Percentiles rank a stretch among this genome's conserved stretches.
Evolutionary conservation across 2,113 vertebrate species (phyloP).

Genomic region (Prunella fulvescens): DNA sequence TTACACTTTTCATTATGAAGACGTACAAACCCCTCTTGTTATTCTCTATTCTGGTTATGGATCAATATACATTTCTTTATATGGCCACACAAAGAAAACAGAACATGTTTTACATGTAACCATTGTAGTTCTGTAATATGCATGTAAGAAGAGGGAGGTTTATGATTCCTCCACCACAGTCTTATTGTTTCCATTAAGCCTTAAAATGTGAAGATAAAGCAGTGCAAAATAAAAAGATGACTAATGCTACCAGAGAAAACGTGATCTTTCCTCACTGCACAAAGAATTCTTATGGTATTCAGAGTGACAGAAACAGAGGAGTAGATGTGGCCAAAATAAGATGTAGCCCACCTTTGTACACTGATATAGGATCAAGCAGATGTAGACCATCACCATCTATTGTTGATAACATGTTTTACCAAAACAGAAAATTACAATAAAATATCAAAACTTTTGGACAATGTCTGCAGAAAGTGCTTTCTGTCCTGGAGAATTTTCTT

Average conservation of each 20-base stretch:
- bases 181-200: not conserved
- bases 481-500: not conserved
- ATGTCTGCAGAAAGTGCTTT: not conserved
- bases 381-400: not conserved
- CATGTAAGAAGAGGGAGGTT: not conserved
- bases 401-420: not conserved
- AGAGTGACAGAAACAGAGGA: not conserved
- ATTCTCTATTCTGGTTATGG: not conserved
- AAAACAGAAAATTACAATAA: not conserved
- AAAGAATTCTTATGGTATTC: not conserved
- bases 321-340: not conserved
- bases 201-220: not conserved
- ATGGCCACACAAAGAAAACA: not conserved
- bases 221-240: not conserved
- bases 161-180: not conserved
- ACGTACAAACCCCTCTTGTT: rapidly evolving
- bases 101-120: not conserved
- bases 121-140: not conserved
- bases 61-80: not conserved
- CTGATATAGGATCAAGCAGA: not conserved
- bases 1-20: not conserved
- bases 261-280: not conserved
- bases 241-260: not conserved
- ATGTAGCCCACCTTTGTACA: rapidly evolving
- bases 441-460: not conserved